Evolutionary conservation across 2,797 vertebrate species (phyloP), one percentile per base, ranked within the genome.

Genomic region (Sebastes itinus): DNA sequence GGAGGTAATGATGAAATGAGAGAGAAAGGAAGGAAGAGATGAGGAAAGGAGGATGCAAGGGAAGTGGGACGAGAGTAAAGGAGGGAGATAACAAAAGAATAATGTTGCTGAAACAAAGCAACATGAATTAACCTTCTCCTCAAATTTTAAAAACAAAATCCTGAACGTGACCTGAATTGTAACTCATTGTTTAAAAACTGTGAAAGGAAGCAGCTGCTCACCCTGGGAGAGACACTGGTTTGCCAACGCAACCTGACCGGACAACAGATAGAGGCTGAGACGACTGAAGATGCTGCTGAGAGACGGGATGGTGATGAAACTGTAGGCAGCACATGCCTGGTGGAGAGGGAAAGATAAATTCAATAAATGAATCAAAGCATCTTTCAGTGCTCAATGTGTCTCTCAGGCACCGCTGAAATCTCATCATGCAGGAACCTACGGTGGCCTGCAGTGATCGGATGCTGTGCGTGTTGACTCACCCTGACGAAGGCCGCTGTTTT

Each of bases 151-250:
- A 52, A 20, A n/a, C 18, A n/a, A n/a, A n/a, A n/a, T n/a, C 49
- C 49, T n/a, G 14, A 52, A n/a, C 9, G 4, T 25, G 78, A 33
- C 1, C 20, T n/a, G 6, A 8, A 16, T 27, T 11, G 4, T 28
- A 1, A 20, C 22, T 9, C 20, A 0, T 4, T 7, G n/a, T 13
- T 27, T 42, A 12, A 1, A 1, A 72, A n/a, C 18, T 2, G 0
- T 58, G 55, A 42, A 61, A 58, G 1, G 10, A 58, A 70, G 54
- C 52, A 58, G 59, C 27, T n/a, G 56, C 96, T 97, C 92, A 99
- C 99, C 98, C 94, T 99, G 99, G 28, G 99, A 99, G 77, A 99
- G 97, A 93, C 99, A 99, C 95, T 99, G 98, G 89, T 99, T 99
- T 89, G 97, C 97, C 92, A 99, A 84, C 20, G 99, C 98, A 3